phyloP scores from a whole-genome alignment of 2,888 invertebrate species.

The Idaea aversata region DNA sequence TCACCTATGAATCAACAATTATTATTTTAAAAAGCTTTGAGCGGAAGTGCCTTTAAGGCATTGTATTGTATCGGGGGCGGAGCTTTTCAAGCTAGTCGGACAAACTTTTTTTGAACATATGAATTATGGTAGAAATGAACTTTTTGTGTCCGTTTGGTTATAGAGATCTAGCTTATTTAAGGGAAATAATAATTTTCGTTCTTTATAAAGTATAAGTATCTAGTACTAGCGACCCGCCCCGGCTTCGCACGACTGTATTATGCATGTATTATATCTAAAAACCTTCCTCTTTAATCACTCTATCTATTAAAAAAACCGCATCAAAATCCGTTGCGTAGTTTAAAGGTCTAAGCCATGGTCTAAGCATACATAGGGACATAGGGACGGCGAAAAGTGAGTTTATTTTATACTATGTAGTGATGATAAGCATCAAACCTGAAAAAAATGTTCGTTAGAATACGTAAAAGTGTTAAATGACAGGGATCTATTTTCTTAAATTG shows the following conservation, averaged over 20 bases:
- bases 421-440: background rate
- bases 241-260: too few species aligned
- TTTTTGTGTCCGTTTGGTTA: background rate
- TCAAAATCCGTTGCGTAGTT: too few species aligned
- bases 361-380: too few species aligned
- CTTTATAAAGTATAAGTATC: background rate
- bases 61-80: background rate
- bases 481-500: background rate
- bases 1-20: constrained; percentile 1
- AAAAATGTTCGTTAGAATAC: background rate
- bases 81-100: background rate
- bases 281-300: too few species aligned
- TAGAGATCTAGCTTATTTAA: background rate
- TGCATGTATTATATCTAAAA: too few species aligned
- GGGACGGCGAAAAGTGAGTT: too few species aligned
- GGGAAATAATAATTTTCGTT: background rate
- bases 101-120: background rate
- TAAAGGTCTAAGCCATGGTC: too few species aligned
- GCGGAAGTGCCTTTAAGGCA: background rate
- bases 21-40: background rate
- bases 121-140: background rate
- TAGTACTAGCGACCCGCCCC: too few species aligned
- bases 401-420: too few species aligned
- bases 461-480: background rate
- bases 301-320: too few species aligned